Evolutionary conservation across 1,140 invertebrate genomes (phyloP), one percentile per base, ranked within the genome.

Genomic region (Drosophila persimilis): DNA sequence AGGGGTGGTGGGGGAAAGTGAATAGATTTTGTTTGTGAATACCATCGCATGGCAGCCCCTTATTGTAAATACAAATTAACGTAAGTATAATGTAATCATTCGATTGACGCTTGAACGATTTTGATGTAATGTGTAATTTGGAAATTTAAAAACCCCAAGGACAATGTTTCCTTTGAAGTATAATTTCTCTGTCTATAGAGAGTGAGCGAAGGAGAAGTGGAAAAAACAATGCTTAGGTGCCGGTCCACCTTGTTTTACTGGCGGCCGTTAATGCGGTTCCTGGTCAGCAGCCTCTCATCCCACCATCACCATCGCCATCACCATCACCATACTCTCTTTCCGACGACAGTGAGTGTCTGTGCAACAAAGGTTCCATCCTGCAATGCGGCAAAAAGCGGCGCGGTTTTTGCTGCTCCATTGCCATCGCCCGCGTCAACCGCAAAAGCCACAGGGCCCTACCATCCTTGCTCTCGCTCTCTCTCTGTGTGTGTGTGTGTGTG

Each of bases 361-460:
- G 83, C 83, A 79, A 88, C 83, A 88, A 88, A 88, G 79, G 84
- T 58, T 74, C 66, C 54, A 59, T 77, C 63, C 83, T 88, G 83
- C 83, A 88, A 89, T 88, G 83, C 83, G 83, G 83, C 83, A 88
- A 88, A 69, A 88, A 79, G 83, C 83, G 84, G 80, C 66, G 80
- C 84, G 70, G 78, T 80, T 86, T 88, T 88, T 88, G 77, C 57
- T 77, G 75, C 80, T 70, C 56, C 73, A 60, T 65, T 73, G 55
- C 74, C 75, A 52, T 64, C 61, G 71, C 71, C 71, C 44, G 56
- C 56, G 44, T 73, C 70, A 73, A 85, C 80, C 80, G 69, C 80
- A 75, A 77, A 57, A 50, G 13, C 80, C 80, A 61, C 80, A 85
- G 67, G 26, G 48, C 53, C 44, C 51, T 31, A 57, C 53, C 48